Conservation (phyloP, 2,888 invertebrate genomes). For the Aphrophora alni region DNA sequence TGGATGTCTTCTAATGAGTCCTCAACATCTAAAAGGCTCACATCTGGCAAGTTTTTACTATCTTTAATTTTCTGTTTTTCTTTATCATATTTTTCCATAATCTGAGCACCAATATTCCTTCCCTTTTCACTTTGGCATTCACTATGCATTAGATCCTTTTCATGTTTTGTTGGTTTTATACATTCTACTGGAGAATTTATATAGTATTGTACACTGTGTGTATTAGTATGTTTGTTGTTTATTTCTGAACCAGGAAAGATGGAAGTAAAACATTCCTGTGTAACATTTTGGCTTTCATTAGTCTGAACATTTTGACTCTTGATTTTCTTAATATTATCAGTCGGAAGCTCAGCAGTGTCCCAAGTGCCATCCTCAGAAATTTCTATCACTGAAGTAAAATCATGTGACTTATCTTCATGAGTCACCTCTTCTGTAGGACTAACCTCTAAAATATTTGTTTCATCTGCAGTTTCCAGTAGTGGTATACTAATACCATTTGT, state of each 20-base stretch:
- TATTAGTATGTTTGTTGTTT: conserved; percentile 19
- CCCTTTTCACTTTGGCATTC: neutral
- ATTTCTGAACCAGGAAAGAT: conserved; percentile 32
- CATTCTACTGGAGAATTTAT: conserved; percentile 22
- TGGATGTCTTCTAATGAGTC: conserved; percentile 45
- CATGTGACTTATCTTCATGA: neutral
- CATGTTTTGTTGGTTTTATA: conserved; percentile 18
- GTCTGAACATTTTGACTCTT: conserved; percentile 14
- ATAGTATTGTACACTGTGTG: conserved; percentile 24
- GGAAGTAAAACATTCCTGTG: conserved; percentile 18
- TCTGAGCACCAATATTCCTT: conserved; percentile 45
- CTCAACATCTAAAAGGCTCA: conserved; percentile 45
- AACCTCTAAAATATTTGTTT: neutral
- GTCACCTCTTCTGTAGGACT: neutral
- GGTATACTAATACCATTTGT: neutral
- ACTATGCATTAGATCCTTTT: neutral
- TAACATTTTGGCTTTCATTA: neutral
- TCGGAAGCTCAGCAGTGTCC: conserved; percentile 39
- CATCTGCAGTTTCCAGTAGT: neutral
- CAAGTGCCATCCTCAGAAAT: conserved; percentile 47
- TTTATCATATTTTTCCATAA: conserved; percentile 44
- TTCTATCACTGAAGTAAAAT: conserved; percentile 38
- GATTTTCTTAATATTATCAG: conserved; percentile 32
- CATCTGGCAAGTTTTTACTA: conserved; percentile 42
- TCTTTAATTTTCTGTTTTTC: conserved; percentile 42